Evolutionary conservation across 2,113 vertebrate species (phyloP).

Genomic region (Pheucticus melanocephalus): DNA sequence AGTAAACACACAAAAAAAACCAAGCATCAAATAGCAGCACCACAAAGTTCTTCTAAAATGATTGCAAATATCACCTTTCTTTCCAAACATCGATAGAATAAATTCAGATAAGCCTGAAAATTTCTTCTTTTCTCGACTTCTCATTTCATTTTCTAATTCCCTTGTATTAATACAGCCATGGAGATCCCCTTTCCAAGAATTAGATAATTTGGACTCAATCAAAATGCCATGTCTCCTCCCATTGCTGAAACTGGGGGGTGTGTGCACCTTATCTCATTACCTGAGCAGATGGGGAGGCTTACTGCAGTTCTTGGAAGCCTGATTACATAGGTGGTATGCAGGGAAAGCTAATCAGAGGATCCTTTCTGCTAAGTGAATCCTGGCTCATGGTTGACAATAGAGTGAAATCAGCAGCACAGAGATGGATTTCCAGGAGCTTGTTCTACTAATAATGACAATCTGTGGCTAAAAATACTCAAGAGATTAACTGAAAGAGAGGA

Average conservation of each 20-base stretch:
- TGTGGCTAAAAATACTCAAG: background rate
- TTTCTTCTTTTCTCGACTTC: background rate
- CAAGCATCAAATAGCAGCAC: fast-evolving
- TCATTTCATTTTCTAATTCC: background rate
- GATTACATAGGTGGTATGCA: background rate
- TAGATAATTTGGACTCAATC: fast-evolving
- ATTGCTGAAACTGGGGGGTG: background rate
- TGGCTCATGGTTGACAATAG: background rate
- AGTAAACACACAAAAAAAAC: background rate
- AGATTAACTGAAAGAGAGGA: background rate
- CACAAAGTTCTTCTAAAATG: background rate
- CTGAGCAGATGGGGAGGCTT: background rate
- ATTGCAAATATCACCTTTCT: background rate
- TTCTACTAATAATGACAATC: background rate
- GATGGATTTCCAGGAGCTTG: background rate
- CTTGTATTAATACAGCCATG: background rate
- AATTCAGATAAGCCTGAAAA: background rate
- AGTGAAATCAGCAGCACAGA: background rate
- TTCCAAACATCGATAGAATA: fast-evolving
- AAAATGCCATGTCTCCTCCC: background rate
- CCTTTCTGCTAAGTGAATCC: background rate
- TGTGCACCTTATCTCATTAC: background rate
- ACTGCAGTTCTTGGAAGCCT: background rate
- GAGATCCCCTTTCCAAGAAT: background rate
- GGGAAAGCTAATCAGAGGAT: background rate